phyloP scores from a whole-genome alignment of 2,113 vertebrate species.

The Tragelaphus buxtoni region DNA sequence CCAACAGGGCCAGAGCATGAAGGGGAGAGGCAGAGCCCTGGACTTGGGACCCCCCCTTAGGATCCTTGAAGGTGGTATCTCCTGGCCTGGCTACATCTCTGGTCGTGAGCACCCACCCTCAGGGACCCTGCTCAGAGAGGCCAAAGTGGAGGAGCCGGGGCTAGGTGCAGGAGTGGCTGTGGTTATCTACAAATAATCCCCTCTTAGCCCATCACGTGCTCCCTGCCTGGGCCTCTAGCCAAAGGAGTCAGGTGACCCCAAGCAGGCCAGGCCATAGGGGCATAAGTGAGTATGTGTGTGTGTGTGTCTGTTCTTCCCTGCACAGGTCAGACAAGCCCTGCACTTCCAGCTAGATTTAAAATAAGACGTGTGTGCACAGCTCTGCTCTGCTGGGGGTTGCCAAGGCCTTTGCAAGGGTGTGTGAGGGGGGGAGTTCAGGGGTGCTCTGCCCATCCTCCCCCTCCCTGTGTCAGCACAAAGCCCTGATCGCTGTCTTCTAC shows the following conservation, averaged over 20 bases:
- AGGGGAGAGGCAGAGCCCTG: neutral
- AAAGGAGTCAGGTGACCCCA: conserved; percentile 5
- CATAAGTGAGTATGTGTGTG: neutral
- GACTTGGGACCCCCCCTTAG: too few relatives aligned
- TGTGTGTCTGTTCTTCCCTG: neutral
- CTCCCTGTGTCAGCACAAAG: neutral
- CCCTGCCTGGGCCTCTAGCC: neutral
- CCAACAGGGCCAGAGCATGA: neutral
- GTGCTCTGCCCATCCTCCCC: neutral
- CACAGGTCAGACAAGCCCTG: neutral
- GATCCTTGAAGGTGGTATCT: neutral
- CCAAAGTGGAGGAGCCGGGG: neutral
- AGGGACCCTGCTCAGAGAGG: neutral
- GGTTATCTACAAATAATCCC: neutral
- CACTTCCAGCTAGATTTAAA: neutral
- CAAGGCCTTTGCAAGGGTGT: too few relatives aligned
- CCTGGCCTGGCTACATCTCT: neutral
- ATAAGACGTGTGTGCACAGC: neutral
- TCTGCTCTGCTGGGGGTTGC: neutral
- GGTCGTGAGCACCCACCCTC: rapidly evolving
- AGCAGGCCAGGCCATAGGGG: neutral
- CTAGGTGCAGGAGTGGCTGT: neutral
- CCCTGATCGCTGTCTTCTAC: neutral
- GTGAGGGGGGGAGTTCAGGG: neutral
- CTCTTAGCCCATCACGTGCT: neutral